phyloP scores from a whole-genome alignment of 64 coral and sea anemone genomes.

The Pocillopora verrucosa region DNA sequence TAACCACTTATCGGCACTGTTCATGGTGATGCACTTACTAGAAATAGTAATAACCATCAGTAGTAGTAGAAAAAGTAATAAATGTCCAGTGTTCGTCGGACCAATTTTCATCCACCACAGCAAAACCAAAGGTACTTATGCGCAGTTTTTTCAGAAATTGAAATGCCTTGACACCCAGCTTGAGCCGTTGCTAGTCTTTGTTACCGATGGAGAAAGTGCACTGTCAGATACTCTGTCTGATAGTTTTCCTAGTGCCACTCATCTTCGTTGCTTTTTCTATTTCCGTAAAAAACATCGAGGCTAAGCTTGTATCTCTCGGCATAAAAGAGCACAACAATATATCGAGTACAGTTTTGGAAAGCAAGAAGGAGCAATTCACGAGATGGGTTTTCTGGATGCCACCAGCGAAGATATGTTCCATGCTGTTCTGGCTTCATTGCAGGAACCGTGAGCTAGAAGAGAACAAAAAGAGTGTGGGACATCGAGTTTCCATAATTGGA shows the following conservation, averaged over 20 bases:
- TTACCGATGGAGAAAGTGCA: background rate
- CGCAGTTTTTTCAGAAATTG: background rate
- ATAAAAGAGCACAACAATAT: background rate
- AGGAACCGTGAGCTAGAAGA: background rate
- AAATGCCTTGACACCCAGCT: background rate
- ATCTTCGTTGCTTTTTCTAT: slow-evolving; percentile 3
- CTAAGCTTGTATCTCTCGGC: background rate
- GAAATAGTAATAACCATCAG: no score
- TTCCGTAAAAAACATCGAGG: background rate
- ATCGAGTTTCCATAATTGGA: background rate
- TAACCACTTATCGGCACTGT: no score
- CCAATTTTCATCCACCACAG: background rate
- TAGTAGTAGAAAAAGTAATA: no score
- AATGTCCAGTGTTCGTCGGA: background rate
- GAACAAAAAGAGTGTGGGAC: background rate
- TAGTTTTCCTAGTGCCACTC: background rate
- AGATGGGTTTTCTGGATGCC: background rate
- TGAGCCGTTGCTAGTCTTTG: background rate
- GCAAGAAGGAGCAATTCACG: background rate
- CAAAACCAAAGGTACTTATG: background rate
- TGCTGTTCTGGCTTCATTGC: background rate
- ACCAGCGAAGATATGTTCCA: background rate
- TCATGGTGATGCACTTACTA: no score
- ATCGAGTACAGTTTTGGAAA: background rate
- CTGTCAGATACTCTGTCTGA: background rate